These are phyloP conservation scores for Podotricha telesiphe DNA, from an alignment of 2,888 invertebrate genomes.

Conservation along the genomic window DNA sequence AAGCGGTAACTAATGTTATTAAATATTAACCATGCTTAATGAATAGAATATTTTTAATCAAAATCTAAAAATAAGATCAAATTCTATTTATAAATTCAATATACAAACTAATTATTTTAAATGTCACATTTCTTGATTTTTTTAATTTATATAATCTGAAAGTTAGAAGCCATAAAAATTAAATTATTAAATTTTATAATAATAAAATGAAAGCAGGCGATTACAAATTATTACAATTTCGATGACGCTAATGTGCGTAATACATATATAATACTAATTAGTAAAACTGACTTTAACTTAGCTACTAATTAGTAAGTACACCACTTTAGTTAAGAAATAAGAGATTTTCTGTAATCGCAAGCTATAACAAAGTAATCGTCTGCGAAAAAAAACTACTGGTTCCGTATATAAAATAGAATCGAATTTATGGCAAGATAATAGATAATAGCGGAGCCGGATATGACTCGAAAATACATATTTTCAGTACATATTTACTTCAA, in stretches of 20 bases:
- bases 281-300: slow-evolving; percentile 19
- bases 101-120: not conserved
- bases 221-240: slow-evolving; percentile 12
- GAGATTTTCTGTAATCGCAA: not conserved
- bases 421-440: slow-evolving; percentile 40
- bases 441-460: slow-evolving; percentile 47
- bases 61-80: slow-evolving; percentile 15
- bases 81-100: slow-evolving; percentile 8
- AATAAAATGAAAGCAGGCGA: slow-evolving; percentile 2
- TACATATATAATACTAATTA: slow-evolving; percentile 17
- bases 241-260: not conserved
- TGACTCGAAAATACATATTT: slow-evolving; percentile 81
- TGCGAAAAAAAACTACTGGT: not conserved
- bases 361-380: slow-evolving; percentile 12
- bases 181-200: not conserved
- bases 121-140: not conserved
- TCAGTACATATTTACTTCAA: slow-evolving; percentile 66
- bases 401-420: slow-evolving; percentile 3
- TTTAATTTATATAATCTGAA: not conserved
- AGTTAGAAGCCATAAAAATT: slow-evolving; percentile 3
- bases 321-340: slow-evolving; percentile 7
- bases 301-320: slow-evolving; percentile 15
- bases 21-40: slow-evolving; percentile 33
- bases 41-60: slow-evolving; percentile 21
- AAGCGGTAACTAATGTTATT: slow-evolving; percentile 39